Conservation (phyloP, 2,113 vertebrate species). For the Corythornis cristatus region DNA sequence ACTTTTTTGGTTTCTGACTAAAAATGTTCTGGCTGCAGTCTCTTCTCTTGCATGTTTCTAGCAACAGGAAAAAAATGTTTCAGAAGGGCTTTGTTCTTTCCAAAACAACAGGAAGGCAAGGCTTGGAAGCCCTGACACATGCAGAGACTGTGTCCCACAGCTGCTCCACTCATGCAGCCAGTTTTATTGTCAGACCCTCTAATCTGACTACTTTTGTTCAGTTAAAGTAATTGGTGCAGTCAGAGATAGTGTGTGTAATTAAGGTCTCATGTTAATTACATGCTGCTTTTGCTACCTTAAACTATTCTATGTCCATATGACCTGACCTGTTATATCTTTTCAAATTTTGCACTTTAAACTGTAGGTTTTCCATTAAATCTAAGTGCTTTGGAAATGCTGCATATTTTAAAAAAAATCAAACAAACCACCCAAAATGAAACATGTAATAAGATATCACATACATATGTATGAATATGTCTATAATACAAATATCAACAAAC, state of each 20-base stretch:
- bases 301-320: not conserved
- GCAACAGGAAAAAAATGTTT: not conserved
- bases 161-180: accelerated
- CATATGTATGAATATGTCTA: not conserved
- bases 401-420: not conserved
- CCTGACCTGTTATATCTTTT: not conserved
- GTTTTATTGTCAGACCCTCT: not conserved
- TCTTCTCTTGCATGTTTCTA: not conserved
- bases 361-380: not conserved
- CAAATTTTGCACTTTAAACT: not conserved
- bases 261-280: not conserved
- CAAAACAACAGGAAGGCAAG: not conserved
- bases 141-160: not conserved
- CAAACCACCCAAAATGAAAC: no score
- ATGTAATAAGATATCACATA: not conserved
- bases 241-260: not conserved
- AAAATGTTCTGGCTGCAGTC: not conserved
- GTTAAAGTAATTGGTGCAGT: not conserved
- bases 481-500: not conserved
- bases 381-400: not conserved
- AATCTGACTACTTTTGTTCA: not conserved
- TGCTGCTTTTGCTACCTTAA: not conserved
- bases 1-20: not conserved
- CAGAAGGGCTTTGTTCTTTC: not conserved
- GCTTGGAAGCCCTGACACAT: not conserved